Base-by-base conservation (phyloP, 2,797 vertebrate genomes). In the Schizopygopsis pylzovi region DNA sequence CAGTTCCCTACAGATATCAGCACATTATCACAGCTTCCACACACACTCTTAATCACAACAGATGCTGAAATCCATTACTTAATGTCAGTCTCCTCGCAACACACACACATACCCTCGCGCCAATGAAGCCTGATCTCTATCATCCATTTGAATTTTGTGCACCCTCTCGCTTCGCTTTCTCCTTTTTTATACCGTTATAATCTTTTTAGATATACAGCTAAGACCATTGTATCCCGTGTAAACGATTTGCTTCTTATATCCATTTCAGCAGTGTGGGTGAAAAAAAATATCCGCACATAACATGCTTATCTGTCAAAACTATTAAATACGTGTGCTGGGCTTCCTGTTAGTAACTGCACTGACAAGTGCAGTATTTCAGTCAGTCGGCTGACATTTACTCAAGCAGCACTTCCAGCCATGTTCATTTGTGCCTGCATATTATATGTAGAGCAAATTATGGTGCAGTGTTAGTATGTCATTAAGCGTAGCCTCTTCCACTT, bases 11-110 rank as follows among this genome's bases (percentile, higher is more conserved):
- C 92, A 92, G 94, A 96, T 97, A 96, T 96, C 97, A 94, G 92
- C 94, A 91, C 96, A 96, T 96, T 96, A 96, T 95, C 94, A 90
- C 89, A 93, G 93, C 90, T 92, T 96, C 95, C 93, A 92, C 92
- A 90, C 93, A 95, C 94, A 92, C 95, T 95, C 94, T 94, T 90
- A 95, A 92, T 95, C 96, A 95, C 93, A 94, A 88, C 91, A 91
- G 91, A 92, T 95, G 92, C 95, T 90, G 93, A 96, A 97, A 97
- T 96, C 95, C 96, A 96, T 97, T 96, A 94, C 95, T 95, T 96
- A 94, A 95, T 93, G 93, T 96, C 96, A 96, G 91, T 93, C 93
- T 75, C 33, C 22, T 61, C 6, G 33, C 45, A 67, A 84, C 73
- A 77, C 82, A 77, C 61, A 77, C 88, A 92, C 90, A 92, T 86